Conservation (phyloP, 2,888 invertebrate genomes). For the Pherbina coryleti region DNA sequence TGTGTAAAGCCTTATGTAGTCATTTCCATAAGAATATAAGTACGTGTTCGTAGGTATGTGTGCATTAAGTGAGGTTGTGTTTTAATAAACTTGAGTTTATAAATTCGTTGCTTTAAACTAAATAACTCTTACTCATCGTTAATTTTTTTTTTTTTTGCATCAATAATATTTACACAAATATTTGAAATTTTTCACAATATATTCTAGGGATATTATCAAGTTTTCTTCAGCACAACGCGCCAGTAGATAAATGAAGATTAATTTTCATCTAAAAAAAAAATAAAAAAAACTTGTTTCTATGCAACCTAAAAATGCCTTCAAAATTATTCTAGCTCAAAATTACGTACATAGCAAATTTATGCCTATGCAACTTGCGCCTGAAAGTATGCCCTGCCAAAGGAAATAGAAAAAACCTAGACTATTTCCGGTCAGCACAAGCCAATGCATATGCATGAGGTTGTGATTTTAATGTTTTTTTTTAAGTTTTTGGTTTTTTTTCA, state of each 20-base stretch:
- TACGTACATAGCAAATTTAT: no score
- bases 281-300: no score
- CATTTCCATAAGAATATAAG: not conserved
- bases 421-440: not conserved
- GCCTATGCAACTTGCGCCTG: not conserved
- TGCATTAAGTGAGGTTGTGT: not conserved
- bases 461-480: not conserved
- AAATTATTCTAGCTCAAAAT: no score
- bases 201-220: not conserved
- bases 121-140: constrained; percentile 26
- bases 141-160: not conserved
- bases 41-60: not conserved
- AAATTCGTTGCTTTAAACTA: constrained; percentile 4
- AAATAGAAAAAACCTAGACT: not conserved
- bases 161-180: constrained; percentile 12
- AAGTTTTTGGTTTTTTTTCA: not conserved
- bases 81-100: constrained; percentile 19
- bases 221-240: not conserved
- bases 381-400: not conserved
- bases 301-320: no score
- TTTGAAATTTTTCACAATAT: not conserved
- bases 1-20: not conserved
- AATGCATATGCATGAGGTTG: constrained; percentile 23
- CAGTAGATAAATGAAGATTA: not conserved
- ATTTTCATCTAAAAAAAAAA: not conserved